Conservation (phyloP, 2,888 invertebrate species). For the Hoplodrina ambigua region DNA sequence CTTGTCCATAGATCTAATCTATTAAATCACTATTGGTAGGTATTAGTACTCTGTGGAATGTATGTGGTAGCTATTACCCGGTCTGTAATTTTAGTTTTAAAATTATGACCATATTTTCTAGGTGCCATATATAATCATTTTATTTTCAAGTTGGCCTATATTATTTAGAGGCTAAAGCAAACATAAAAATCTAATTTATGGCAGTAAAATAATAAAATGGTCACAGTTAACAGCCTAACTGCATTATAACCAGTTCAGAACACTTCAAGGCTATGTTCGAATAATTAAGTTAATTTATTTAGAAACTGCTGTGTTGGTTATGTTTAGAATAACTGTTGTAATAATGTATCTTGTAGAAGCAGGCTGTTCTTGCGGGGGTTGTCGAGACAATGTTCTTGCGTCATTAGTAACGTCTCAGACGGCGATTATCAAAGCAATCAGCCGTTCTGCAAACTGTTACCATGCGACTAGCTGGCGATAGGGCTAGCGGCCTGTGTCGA, state of each 20-base stretch:
- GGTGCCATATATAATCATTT: slow-evolving; percentile 41
- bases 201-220: slow-evolving; percentile 45
- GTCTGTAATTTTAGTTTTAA: slow-evolving; percentile 9
- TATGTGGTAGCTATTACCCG: background rate
- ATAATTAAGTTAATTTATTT: slow-evolving; percentile 50
- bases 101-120: slow-evolving; percentile 24
- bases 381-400: slow-evolving; percentile 80
- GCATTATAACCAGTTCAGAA: slow-evolving; percentile 46
- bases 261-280: slow-evolving; percentile 37
- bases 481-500: slow-evolving; percentile 52
- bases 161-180: slow-evolving; percentile 43
- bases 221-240: slow-evolving; percentile 45
- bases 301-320: slow-evolving; percentile 39
- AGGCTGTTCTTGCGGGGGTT: slow-evolving; percentile 68
- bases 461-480: slow-evolving; percentile 60
- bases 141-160: slow-evolving; percentile 46
- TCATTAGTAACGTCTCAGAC: slow-evolving; percentile 83
- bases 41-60: background rate
- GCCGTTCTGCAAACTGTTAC: slow-evolving; percentile 82
- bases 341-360: slow-evolving; percentile 70
- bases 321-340: slow-evolving; percentile 59
- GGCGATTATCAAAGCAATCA: slow-evolving; percentile 88
- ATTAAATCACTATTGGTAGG: background rate
- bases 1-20: background rate
- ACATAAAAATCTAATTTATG: slow-evolving; percentile 49